phyloP scores from a whole-genome alignment of 2,888 invertebrate genomes.

The Aethes cnicana region DNA sequence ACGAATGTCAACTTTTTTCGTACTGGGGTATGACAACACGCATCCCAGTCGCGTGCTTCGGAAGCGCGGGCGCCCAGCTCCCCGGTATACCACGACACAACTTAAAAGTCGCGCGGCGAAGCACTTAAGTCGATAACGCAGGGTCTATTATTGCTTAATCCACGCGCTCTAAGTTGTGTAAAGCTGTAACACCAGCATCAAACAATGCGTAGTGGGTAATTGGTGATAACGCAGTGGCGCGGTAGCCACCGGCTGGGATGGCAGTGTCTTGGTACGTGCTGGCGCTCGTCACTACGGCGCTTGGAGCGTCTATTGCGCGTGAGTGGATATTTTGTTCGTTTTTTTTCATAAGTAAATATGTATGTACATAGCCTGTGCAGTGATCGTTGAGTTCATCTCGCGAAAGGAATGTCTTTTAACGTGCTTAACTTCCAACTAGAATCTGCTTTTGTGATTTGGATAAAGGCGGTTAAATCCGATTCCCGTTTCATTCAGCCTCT shows the following conservation, averaged over 20 bases:
- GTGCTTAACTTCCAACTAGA: too few relatives aligned
- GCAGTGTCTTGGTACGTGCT: constrained; percentile 68
- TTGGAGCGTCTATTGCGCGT: constrained; percentile 74
- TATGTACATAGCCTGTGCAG: constrained; percentile 4
- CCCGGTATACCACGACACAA: constrained; percentile 27
- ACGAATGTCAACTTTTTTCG: background rate
- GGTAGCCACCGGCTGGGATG: constrained; percentile 63
- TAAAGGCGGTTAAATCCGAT: too few relatives aligned
- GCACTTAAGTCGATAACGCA: background rate
- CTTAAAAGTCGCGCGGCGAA: constrained; percentile 3
- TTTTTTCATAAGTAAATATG: constrained; percentile 24
- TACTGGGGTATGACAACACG: constrained; percentile 18
- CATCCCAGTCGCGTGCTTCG: constrained; percentile 54
- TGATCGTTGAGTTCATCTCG: too few relatives aligned
- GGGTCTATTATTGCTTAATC: too few relatives aligned
- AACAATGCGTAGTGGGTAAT: background rate
- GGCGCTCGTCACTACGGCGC: constrained; percentile 64
- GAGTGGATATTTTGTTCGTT: constrained; percentile 58
- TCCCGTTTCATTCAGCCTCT: too few relatives aligned
- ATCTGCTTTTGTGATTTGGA: too few relatives aligned
- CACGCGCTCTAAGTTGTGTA: too few relatives aligned
- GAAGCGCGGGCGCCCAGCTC: constrained; percentile 51
- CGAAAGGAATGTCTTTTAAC: too few relatives aligned
- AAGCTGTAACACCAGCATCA: too few relatives aligned
- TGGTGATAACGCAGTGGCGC: constrained; percentile 56